Evolutionary conservation across 2,888 invertebrate genomes (phyloP).

Genomic region (Rhamnusium bicolor): DNA sequence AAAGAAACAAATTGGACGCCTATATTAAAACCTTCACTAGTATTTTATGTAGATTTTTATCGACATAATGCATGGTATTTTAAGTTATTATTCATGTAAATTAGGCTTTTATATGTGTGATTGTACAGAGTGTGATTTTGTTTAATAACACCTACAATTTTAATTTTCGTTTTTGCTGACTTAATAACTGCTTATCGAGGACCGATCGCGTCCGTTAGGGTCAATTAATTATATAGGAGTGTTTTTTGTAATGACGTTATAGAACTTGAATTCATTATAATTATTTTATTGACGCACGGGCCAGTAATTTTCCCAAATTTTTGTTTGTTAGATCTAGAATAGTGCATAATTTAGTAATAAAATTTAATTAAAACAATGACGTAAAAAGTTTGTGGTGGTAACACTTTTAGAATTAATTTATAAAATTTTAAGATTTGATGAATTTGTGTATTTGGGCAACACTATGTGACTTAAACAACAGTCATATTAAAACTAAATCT

Average conservation of each 20-base stretch:
- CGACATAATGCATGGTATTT: slow-evolving; percentile 67
- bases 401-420: too few species aligned
- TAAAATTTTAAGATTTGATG: too few species aligned
- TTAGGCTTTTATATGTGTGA: slow-evolving; percentile 67
- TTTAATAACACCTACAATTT: slow-evolving; percentile 66
- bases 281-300: slow-evolving; percentile 6
- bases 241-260: slow-evolving; percentile 30
- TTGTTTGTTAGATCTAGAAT: background rate
- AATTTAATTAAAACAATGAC: background rate
- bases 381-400: too few species aligned
- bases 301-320: background rate
- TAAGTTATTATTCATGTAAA: slow-evolving; percentile 69
- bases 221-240: slow-evolving; percentile 41
- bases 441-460: too few species aligned
- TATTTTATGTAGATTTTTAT: slow-evolving; percentile 66
- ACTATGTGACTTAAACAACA: too few species aligned
- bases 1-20: slow-evolving; percentile 46
- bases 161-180: slow-evolving; percentile 42
- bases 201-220: slow-evolving; percentile 34
- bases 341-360: background rate
- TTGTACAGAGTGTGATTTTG: slow-evolving; percentile 66
- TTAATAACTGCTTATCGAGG: slow-evolving; percentile 39
- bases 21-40: slow-evolving; percentile 42
- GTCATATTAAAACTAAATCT: too few species aligned
- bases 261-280: slow-evolving; percentile 19